Conservation (phyloP, 2,113 vertebrate species). For the Megaptera novaeangliae region DNA sequence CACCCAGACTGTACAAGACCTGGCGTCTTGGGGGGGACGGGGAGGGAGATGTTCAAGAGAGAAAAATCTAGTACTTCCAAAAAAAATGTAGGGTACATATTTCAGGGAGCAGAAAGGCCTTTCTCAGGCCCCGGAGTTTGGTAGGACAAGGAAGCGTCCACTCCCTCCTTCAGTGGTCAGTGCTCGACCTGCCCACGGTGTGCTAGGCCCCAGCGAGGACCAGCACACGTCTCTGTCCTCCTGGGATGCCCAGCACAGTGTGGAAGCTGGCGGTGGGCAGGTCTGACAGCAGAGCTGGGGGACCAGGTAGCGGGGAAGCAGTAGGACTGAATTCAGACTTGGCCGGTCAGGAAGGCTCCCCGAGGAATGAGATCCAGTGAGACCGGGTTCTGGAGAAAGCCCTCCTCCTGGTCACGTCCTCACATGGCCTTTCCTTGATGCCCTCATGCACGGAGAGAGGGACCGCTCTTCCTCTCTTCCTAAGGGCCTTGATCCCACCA, state of each 20-base stretch:
- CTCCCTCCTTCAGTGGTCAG: fast-evolving
- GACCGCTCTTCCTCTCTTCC: not conserved
- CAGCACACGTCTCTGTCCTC: not conserved
- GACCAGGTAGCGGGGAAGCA: not conserved
- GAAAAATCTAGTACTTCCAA: not conserved
- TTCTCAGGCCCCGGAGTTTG: too few relatives aligned
- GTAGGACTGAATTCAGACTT: too few relatives aligned
- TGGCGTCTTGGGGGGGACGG: fast-evolving
- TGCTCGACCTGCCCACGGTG: fast-evolving
- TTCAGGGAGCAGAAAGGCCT: not conserved
- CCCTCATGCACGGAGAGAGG: too few relatives aligned
- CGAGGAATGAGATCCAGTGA: not conserved
- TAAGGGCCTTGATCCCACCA: not conserved
- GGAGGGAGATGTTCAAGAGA: not conserved
- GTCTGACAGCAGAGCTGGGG: not conserved
- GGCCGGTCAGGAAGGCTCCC: not conserved
- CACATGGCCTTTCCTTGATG: not conserved
- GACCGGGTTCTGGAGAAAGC: too few relatives aligned
- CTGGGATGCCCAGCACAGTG: fast-evolving
- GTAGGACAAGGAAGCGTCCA: not conserved
- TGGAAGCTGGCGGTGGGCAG: fast-evolving
- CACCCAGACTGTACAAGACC: not conserved
- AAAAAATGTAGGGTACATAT: fast-evolving
- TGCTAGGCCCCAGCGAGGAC: not conserved
- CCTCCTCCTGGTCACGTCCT: not conserved